Evolutionary conservation across 2,888 invertebrate species (phyloP).

Genomic region (Drosophila koepferae): DNA sequence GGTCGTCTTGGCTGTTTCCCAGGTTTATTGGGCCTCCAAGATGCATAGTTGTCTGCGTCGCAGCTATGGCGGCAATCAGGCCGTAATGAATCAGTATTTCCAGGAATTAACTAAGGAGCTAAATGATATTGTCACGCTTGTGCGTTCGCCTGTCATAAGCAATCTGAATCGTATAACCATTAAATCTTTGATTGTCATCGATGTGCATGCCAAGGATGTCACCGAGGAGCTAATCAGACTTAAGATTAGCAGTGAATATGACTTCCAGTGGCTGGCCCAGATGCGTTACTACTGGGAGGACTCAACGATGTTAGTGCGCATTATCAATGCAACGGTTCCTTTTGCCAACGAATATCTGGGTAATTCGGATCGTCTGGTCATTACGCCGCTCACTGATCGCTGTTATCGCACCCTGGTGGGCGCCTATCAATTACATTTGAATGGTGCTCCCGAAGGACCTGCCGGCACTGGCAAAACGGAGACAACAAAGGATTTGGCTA

Average conservation of each 20-base stretch:
- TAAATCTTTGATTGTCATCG: slow-evolving; percentile 89
- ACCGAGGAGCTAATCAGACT: slow-evolving; percentile 87
- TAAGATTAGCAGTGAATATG: slow-evolving; percentile 86
- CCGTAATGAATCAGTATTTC: slow-evolving; percentile 85
- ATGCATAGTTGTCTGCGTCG: slow-evolving; percentile 87
- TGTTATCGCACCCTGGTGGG: slow-evolving; percentile 90
- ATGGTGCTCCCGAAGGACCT: slow-evolving; percentile 90
- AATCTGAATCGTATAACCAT: slow-evolving; percentile 88
- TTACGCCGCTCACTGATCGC: slow-evolving; percentile 87
- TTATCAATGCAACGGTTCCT: slow-evolving; percentile 89
- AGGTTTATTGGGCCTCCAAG: slow-evolving; percentile 89
- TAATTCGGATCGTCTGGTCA: slow-evolving; percentile 88
- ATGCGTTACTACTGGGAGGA: slow-evolving; percentile 90
- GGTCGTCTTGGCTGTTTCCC: slow-evolving; percentile 87
- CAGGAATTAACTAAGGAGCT: slow-evolving; percentile 86
- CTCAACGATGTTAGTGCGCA: slow-evolving; percentile 86
- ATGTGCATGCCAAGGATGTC: slow-evolving; percentile 90
- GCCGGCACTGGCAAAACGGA: slow-evolving; percentile 96
- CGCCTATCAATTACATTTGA: slow-evolving; percentile 89
- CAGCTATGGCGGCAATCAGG: slow-evolving; percentile 81
- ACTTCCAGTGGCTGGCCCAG: slow-evolving; percentile 91
- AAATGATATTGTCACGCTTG: slow-evolving; percentile 86
- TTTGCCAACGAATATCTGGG: slow-evolving; percentile 92
- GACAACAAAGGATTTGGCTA: slow-evolving; percentile 96
- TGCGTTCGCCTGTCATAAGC: slow-evolving; percentile 87